Percentiles rank a stretch among this genome's conserved stretches.
Conservation (phyloP, 2,113 vertebrate genomes). For the Lathamus discolor region DNA sequence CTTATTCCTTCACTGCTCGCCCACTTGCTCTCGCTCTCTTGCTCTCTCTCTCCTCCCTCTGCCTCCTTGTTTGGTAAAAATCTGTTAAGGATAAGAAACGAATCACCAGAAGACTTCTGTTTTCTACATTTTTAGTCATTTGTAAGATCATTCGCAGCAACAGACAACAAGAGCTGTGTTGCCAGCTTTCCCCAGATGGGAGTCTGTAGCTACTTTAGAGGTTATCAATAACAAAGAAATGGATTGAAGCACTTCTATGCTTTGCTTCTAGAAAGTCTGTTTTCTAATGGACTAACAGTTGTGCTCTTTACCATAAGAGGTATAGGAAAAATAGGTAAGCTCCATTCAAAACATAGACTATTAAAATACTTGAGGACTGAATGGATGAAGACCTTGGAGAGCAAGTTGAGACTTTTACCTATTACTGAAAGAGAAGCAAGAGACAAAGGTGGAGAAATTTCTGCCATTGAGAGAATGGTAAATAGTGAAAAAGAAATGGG, state of each 20-base stretch:
- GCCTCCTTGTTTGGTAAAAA: neutral
- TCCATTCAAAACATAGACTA: neutral
- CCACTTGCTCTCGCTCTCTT: neutral
- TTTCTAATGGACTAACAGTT: neutral
- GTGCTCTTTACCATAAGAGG: neutral
- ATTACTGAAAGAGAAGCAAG: neutral
- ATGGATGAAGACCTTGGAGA: neutral
- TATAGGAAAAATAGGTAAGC: neutral
- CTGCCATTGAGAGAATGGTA: neutral
- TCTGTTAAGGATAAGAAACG: neutral
- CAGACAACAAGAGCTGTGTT: neutral
- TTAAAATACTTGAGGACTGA: neutral
- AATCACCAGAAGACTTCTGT: neutral
- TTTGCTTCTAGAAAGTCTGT: neutral
- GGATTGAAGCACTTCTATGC: neutral
- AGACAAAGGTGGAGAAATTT: neutral
- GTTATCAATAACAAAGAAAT: neutral
- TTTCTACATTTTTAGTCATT: neutral
- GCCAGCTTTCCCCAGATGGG: neutral
- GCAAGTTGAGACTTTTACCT: neutral
- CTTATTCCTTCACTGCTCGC: neutral
- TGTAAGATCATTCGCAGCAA: neutral
- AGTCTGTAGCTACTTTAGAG: neutral
- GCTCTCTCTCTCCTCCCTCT: neutral
- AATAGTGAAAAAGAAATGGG: neutral